phyloP scores from a whole-genome alignment of 2,888 invertebrate genomes.

The Alentia gelatinosa region DNA sequence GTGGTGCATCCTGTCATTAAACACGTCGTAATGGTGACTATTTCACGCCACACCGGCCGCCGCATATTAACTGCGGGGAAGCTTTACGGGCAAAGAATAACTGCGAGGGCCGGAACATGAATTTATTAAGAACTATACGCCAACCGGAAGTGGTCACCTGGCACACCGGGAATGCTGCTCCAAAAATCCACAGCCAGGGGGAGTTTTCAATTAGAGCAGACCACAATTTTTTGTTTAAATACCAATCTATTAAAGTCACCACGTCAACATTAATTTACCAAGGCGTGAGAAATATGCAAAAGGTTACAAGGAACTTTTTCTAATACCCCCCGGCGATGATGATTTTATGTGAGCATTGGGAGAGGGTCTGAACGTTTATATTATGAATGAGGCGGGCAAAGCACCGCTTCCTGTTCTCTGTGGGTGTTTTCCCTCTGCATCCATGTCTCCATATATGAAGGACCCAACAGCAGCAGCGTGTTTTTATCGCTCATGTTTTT shows the following conservation, averaged over 20 bases:
- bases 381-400: not conserved
- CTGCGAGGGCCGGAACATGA: not conserved
- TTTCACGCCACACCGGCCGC: slow-evolving; percentile 46
- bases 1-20: slow-evolving; percentile 50
- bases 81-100: slow-evolving; percentile 27
- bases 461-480: not conserved
- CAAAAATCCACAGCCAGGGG: not conserved
- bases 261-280: not conserved
- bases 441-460: not conserved
- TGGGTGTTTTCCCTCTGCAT: not conserved
- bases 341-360: not conserved
- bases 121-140: not conserved
- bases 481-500: not conserved
- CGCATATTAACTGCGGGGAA: not conserved
- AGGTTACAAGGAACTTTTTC: not conserved
- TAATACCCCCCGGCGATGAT: not conserved
- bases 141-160: slow-evolving; percentile 28
- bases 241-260: not conserved
- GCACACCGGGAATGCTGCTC: not conserved
- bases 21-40: slow-evolving; percentile 29
- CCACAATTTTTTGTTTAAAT: not conserved
- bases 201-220: not conserved
- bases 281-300: not conserved
- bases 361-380: not conserved
- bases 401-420: not conserved